These are phyloP conservation scores for Bothrops jararaca DNA, from an alignment of 2,113 vertebrate genomes.

Conservation along the genomic window DNA sequence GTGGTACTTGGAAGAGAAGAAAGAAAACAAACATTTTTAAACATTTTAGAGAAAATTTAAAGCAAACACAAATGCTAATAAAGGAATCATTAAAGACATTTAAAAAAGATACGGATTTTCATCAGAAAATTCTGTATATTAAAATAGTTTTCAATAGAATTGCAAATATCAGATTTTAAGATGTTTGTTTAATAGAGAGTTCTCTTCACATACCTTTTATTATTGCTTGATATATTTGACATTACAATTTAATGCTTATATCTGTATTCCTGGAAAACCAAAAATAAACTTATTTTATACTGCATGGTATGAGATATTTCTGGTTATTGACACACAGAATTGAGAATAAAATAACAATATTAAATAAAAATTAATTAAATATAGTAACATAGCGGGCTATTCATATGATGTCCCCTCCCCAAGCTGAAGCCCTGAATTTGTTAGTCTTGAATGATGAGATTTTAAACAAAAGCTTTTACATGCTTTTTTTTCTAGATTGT, in stretches of 20 bases:
- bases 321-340: constrained; percentile 24
- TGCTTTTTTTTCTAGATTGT: background rate
- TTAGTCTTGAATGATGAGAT: background rate
- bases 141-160: constrained; percentile 45
- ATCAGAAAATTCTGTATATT: constrained; percentile 41
- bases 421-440: background rate
- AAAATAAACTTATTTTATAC: background rate
- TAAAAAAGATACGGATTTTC: constrained; percentile 34
- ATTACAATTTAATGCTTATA: background rate
- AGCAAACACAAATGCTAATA: constrained; percentile 12
- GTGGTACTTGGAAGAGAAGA: background rate
- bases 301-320: constrained; percentile 3
- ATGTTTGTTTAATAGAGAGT: constrained; percentile 35
- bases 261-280: constrained; percentile 13
- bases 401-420: background rate
- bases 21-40: background rate
- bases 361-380: background rate
- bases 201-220: constrained; percentile 26
- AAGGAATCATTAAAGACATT: constrained; percentile 17
- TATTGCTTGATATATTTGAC: constrained; percentile 13
- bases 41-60: background rate
- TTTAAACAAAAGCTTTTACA: background rate
- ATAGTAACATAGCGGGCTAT: background rate
- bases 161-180: constrained; percentile 46
- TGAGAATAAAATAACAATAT: background rate